Evolutionary conservation across 1,140 invertebrate species (phyloP).

Genomic region (Ooceraea biroi): DNA sequence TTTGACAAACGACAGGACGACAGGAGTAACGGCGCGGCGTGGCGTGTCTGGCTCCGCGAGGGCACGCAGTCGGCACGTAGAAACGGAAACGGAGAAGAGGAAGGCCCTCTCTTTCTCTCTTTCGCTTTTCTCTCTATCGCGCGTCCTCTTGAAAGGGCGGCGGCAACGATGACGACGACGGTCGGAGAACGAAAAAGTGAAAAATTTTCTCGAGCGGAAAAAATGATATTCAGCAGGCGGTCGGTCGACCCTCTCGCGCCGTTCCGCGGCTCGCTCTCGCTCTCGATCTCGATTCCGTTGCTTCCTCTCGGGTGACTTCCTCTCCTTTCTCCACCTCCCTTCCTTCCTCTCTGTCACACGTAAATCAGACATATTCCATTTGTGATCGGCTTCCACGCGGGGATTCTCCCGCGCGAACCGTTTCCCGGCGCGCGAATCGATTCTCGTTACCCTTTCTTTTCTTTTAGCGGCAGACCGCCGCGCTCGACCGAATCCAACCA

Average conservation of each 20-base stretch:
- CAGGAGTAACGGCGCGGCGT: conserved; percentile 63
- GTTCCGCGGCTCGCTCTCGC: conserved; percentile 31
- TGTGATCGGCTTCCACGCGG: conserved; percentile 64
- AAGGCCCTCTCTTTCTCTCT: neutral
- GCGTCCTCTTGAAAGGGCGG: conserved; percentile 56
- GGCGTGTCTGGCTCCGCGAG: conserved; percentile 63
- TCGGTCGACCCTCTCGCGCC: conserved; percentile 30
- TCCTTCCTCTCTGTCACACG: conserved; percentile 35
- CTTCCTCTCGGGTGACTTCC: conserved; percentile 27
- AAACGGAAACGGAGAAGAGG: conserved; percentile 62
- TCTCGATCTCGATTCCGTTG: conserved; percentile 17
- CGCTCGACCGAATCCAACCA: conserved; percentile 10
- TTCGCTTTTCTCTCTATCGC: neutral
- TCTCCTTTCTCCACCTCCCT: neutral
- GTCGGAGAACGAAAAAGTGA: conserved; percentile 71
- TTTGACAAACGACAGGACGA: conserved; percentile 77
- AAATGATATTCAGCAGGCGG: conserved; percentile 76
- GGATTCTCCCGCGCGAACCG: conserved; percentile 68
- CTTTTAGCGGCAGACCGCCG: conserved; percentile 3
- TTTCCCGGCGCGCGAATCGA: conserved; percentile 68
- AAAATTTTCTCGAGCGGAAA: conserved; percentile 75
- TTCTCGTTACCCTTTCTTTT: conserved; percentile 65
- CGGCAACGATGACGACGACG: conserved; percentile 32
- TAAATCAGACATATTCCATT: conserved; percentile 78
- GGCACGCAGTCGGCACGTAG: conserved; percentile 57